These are phyloP conservation scores for Lamprologus lemairii DNA, from an alignment of 2,113 vertebrate genomes.

Conservation along the genomic window DNA sequence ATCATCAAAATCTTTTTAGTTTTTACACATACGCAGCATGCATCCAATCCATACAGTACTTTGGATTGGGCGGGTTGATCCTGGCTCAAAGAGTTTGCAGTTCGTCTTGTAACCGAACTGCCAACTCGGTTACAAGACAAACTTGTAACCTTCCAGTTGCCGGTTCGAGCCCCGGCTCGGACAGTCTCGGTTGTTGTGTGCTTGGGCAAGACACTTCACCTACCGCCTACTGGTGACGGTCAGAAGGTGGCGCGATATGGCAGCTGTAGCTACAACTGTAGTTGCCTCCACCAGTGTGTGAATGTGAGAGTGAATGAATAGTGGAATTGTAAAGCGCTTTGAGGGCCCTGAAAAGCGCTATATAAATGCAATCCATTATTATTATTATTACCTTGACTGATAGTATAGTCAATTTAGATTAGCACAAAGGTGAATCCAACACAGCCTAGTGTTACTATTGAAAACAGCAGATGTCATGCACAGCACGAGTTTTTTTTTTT, in stretches of 20 bases:
- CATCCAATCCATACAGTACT: not conserved
- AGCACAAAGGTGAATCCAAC: not conserved
- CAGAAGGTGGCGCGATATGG: not conserved
- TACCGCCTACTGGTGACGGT: not conserved
- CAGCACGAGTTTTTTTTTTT: not conserved
- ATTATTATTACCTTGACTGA: not conserved
- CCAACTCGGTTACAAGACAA: too few relatives aligned
- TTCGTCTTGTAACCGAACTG: not conserved
- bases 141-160: too few relatives aligned
- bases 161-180: rapidly evolving
- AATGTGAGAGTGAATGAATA: not conserved
- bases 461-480: not conserved
- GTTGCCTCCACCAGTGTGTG: not conserved
- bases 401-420: not conserved
- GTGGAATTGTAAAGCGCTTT: not conserved
- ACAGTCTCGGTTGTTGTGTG: not conserved
- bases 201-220: not conserved
- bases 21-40: not conserved
- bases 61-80: not conserved
- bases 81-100: not conserved
- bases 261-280: not conserved
- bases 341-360: not conserved
- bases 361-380: not conserved
- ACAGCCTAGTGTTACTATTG: not conserved
- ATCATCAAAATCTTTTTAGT: not conserved